Base-by-base conservation (phyloP, 1,140 invertebrate genomes). In the Lasaia peninsularis region DNA sequence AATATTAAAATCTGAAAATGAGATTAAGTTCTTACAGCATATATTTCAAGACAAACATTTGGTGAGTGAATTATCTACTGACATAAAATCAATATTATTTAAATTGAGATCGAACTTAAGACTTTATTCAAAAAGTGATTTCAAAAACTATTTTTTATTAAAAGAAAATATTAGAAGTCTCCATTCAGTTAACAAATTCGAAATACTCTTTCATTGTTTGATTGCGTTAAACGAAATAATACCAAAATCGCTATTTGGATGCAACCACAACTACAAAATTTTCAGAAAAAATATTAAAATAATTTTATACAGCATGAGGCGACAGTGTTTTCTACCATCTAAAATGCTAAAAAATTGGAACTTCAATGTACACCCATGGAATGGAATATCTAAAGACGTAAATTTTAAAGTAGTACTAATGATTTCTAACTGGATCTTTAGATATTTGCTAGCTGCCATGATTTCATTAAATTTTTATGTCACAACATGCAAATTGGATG, bases 401-500 rank as follows among this genome's bases (percentile, higher is more conserved):
- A 32, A 63, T 54, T 60, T 57, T 53, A 56, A 65, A 52, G 58
- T 86, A 54, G 62, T 89, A 21, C 56, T 56, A 37, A 67, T 60
- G 53, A 67, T 81, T 52, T 9, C 86, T 4, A 9, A 65, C 35
- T 90, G 86, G 82, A 65, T 90, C 44, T 58, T 78, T 2, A 75
- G 75, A 72, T 69, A 79, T 68, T 59, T 88, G 56, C 57, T 89
- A 51, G 78, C 86, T 16, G 60, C 81, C 35, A 80, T 89, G 14
- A 75, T 90, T 53, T 74, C 66, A 18, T 65, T 89, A 18, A 86
- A 83, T 40, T 90, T 88, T 71, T 86, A 85, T 75, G 77, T 90
- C 4, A 89, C 89, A 11, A 83, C 82, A 48, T 80, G 83, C 50
- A 88, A 86, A 78, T 55, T 83, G n/a, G 75, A 88, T 58, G 50